Evolutionary conservation across 2,113 vertebrate species (phyloP).

Genomic region (Pheucticus melanocephalus): DNA sequence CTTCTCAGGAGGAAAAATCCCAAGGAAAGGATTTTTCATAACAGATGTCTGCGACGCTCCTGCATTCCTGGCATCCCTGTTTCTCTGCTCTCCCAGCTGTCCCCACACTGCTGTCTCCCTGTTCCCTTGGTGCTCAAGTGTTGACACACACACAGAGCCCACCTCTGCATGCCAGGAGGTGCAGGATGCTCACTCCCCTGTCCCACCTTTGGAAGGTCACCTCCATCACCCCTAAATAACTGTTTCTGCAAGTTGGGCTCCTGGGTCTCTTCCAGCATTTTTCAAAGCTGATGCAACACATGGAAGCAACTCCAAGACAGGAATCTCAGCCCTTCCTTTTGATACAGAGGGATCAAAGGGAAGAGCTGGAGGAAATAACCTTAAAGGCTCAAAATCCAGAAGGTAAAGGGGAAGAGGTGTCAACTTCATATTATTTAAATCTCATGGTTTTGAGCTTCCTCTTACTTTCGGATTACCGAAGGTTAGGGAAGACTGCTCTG

Average conservation of each 20-base stretch:
- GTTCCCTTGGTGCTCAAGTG: background rate
- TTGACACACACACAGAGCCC: background rate
- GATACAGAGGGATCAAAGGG: background rate
- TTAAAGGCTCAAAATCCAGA: slow-evolving; percentile 1
- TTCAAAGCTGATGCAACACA: background rate
- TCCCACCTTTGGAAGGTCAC: background rate
- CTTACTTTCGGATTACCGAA: background rate
- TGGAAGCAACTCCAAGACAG: background rate
- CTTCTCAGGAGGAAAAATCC: no score
- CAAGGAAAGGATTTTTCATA: no score
- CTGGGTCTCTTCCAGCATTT: background rate
- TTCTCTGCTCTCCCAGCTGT: background rate
- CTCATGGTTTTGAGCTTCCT: background rate
- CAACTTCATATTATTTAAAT: background rate
- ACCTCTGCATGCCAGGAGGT: background rate
- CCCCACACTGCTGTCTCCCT: background rate
- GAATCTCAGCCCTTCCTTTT: background rate
- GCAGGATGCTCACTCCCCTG: background rate
- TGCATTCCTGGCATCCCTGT: background rate
- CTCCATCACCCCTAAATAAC: background rate
- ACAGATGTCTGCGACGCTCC: background rate
- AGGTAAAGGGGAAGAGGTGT: background rate
- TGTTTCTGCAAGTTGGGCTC: background rate
- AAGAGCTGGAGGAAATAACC: background rate
- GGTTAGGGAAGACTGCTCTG: background rate